Evolutionary conservation across 2,888 invertebrate species (phyloP), one percentile per base, ranked within the genome.

Genomic region (Anticlea derivata): DNA sequence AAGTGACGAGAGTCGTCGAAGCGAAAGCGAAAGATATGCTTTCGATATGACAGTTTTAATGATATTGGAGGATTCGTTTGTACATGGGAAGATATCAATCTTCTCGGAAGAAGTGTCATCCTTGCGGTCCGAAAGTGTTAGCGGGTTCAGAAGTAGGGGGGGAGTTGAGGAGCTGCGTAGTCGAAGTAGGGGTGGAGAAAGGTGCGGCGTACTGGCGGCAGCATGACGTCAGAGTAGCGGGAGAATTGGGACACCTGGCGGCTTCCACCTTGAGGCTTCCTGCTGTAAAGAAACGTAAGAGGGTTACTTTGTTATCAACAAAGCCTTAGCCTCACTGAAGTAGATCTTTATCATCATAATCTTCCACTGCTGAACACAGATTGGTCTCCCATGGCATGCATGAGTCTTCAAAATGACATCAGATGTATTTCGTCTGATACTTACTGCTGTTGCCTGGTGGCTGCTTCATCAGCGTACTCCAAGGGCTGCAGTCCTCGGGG

Each of bases 171-270:
- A 39, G 75, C 72, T 23, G 72, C 70, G 70, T 78, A 78, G 50
- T 85, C 85, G 65, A 76, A 68, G 70, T 78, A 81, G 35, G 86
- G 87, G 65, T 78, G 83, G 74, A 80, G 81, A 67, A 70, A 69
- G 33, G 77, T 72, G 66, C 88, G 89, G 54, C 88, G 88, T 0
- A 61, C 66, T 0, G 87, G 86, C 0, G 87, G 88, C 55, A 85
- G 65, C 83, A 89, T 84, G 53, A 80, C 79, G 68, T 89, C 90
- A 4, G 90, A 87, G 79, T 90, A 90, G 66, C 89, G 89, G 0
- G 86, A 86, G 80, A 90, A 90, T 64, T 90, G 89, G 1, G 84
- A 85, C 45, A 86, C 75, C 55, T 87, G 88, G 41, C 89, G 88
- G 55, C 87, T 87, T 30, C 86, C 87, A 1, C 78, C 69, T 43